Conservation (phyloP, 1,140 invertebrate genomes). For the Drosophila willistoni region DNA sequence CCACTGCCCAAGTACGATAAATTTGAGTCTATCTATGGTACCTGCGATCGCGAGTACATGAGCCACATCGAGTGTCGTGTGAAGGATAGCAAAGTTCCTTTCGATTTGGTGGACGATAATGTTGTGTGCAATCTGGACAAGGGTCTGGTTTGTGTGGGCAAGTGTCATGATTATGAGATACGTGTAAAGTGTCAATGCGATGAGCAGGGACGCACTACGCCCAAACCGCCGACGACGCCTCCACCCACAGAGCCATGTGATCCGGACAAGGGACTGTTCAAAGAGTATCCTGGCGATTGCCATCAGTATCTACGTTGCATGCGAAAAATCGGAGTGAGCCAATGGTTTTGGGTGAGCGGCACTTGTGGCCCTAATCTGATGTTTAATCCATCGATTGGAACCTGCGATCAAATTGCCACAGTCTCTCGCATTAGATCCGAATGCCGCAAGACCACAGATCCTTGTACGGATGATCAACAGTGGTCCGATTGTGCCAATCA, state of each 20-base stretch:
- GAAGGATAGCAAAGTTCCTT: conserved; percentile 85
- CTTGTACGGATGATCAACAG: conserved; percentile 72
- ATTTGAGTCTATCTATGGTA: conserved; percentile 65
- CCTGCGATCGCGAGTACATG: conserved; percentile 85
- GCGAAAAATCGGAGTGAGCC: conserved; percentile 58
- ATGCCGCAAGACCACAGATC: conserved; percentile 81
- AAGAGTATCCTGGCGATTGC: conserved; percentile 85
- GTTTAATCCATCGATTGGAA: conserved; percentile 86
- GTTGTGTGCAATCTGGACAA: conserved; percentile 89
- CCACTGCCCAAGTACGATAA: conserved; percentile 74
- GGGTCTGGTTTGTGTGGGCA: conserved; percentile 87
- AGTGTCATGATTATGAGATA: conserved; percentile 89
- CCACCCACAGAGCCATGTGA: conserved; percentile 61
- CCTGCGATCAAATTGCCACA: conserved; percentile 86
- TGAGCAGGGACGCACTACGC: conserved; percentile 43
- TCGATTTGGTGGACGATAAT: conserved; percentile 88
- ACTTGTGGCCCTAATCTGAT: conserved; percentile 85
- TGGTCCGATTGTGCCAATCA: conserved; percentile 86
- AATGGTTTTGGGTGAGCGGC: conserved; percentile 84
- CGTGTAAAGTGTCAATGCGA: conserved; percentile 88
- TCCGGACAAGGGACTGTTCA: conserved; percentile 59
- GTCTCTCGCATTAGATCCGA: conserved; percentile 86
- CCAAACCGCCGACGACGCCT: conserved; percentile 45
- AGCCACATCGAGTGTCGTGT: conserved; percentile 89
- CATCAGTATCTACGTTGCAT: conserved; percentile 86